Base-by-base conservation (phyloP, 2,797 vertebrate genomes). In the Etheostoma perlongum region DNA sequence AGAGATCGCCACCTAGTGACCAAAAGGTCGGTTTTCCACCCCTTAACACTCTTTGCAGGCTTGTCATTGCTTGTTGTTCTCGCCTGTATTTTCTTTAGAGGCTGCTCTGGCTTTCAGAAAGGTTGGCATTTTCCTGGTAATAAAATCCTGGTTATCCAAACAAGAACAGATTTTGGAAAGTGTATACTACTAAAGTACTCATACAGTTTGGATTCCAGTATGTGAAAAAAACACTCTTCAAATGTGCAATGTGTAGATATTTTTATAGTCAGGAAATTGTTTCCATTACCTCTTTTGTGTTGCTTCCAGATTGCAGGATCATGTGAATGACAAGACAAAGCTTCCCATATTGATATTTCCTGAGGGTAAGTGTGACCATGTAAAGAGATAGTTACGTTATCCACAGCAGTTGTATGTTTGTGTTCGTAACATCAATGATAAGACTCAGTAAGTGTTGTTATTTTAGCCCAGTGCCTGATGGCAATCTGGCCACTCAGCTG, bases 341-440 rank as follows among this genome's bases (percentile, higher is more conserved):
- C 95, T 99, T 67, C 98, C 98, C 0, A 99, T 99, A 83, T 90
- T 99, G 79, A 99, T 99, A 84, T 99, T 99, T 89, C 98, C 98
- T 55, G 98, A 99, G 95, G 98, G 98, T 99, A 93, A 96, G 94
- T 67, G 66, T 79, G 61, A 60, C 61, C 15, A 23, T 21, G 71
- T 11, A 21, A 6, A 23, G 21, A 21, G 58, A 53, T 54, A 44
- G 49, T 74, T 70, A 61, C 61, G 64, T 65, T n/a, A 64, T 67
- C 72, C 62, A 58, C 47, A 19, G 8, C 11, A 40, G 25, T 49
- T 47, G 67, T 52, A 54, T 64, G 16, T 80, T 74, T 53, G 52
- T 58, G n/a, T 74, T 58, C 52, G 27, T 74, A 47, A 71, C n/a
- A 55, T 81, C 57, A 81, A 71, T 83, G 85, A 77, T 67, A 30